Conservation (phyloP, 2,113 vertebrate species). For the Larimichthys polyactis region DNA sequence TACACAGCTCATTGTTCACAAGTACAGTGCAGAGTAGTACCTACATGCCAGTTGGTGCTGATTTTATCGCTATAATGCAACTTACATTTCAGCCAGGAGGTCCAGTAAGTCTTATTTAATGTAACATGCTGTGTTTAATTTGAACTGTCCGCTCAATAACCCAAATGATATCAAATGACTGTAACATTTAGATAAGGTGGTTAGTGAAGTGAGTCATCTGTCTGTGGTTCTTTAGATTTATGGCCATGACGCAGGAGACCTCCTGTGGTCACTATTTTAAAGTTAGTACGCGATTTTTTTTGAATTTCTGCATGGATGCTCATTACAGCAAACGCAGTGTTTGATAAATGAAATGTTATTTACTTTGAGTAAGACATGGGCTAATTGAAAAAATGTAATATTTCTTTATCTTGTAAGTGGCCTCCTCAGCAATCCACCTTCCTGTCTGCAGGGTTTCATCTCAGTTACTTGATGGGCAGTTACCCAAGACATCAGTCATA, state of each 20-base stretch:
- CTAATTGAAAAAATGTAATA: constrained; percentile 24
- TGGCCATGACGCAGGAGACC: constrained; percentile 17
- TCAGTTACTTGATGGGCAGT: constrained; percentile 63
- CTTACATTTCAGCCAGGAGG: constrained; percentile 2
- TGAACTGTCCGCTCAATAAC: constrained; percentile 38
- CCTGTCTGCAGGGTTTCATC: constrained; percentile 43
- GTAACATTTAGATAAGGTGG: constrained; percentile 51
- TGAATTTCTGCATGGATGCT: constrained; percentile 17
- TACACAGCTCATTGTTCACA: constrained; percentile 11
- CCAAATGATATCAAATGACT: constrained; percentile 18
- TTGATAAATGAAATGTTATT: constrained; percentile 26
- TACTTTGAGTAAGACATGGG: background rate
- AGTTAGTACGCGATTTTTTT: constrained; percentile 40
- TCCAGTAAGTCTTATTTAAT: background rate
- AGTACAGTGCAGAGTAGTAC: background rate
- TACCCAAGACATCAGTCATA: constrained; percentile 74
- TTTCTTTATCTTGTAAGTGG: constrained; percentile 3
- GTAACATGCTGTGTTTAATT: constrained; percentile 17
- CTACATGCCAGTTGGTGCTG: background rate
- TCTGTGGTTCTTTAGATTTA: constrained; percentile 47
- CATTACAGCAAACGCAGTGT: background rate
- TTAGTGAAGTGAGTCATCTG: constrained; percentile 29
- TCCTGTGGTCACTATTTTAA: constrained; percentile 43
- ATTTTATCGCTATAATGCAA: constrained; percentile 11
- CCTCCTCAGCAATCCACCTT: constrained; percentile 12